phyloP scores from a whole-genome alignment of 2,797 vertebrate species.

The Mus spretus region DNA sequence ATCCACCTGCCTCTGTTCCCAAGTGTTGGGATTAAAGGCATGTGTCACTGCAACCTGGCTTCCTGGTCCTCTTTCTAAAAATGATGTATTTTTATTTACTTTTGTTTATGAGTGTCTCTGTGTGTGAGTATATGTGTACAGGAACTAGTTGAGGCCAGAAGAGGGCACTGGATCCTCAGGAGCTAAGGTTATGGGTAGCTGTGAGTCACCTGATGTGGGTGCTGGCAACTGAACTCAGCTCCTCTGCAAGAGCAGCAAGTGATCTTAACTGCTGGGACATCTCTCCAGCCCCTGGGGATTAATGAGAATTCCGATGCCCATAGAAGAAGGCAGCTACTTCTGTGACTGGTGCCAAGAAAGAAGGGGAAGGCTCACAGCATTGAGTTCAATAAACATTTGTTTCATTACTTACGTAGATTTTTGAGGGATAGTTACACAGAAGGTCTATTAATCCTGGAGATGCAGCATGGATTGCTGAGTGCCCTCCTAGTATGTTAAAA shows the following conservation, averaged over 20 bases:
- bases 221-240: background rate
- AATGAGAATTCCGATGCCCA: background rate
- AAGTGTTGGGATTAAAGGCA: background rate
- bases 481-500: slow-evolving; percentile 67
- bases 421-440: slow-evolving; percentile 63
- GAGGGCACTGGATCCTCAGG: background rate
- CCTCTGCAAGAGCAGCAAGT: background rate
- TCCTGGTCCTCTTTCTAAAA: background rate
- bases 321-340: background rate
- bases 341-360: background rate
- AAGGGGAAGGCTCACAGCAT: background rate
- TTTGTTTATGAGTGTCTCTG: background rate
- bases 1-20: background rate
- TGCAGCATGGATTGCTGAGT: slow-evolving; percentile 58
- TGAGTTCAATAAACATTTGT: slow-evolving; percentile 63
- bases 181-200: background rate
- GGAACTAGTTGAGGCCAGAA: background rate
- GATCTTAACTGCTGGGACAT: background rate
- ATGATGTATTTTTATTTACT: background rate
- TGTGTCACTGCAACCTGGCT: background rate
- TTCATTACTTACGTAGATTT: slow-evolving; percentile 68
- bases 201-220: background rate
- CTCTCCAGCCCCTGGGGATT: background rate
- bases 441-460: slow-evolving; percentile 68
- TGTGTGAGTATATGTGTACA: background rate